A percentile compares a stretch with the other conserved stretches of the same genome.
phyloP scores from a whole-genome alignment of 2,113 vertebrate genomes.

The Lipophrys pholis region DNA sequence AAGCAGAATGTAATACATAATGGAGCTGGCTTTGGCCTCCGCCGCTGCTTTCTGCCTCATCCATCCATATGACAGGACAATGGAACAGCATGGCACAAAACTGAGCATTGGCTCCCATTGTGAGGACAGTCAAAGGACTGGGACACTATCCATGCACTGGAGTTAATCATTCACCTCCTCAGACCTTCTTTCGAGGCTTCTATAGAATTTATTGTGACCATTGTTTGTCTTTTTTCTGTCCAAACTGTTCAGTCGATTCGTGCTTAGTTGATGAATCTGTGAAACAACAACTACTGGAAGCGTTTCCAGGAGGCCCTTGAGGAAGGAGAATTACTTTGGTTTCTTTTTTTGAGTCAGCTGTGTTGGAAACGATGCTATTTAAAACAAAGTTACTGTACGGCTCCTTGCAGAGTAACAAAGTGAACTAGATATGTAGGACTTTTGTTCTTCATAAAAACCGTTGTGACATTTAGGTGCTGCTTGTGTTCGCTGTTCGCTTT shows the following conservation, averaged over 20 bases:
- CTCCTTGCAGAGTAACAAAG: too few relatives aligned
- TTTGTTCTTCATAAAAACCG: too few relatives aligned
- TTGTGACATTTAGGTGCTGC: too few relatives aligned
- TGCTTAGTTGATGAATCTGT: not conserved
- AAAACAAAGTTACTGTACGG: too few relatives aligned
- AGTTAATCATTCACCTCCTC: slow-evolving; percentile 39
- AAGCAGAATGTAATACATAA: slow-evolving; percentile 58
- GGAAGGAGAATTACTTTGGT: not conserved
- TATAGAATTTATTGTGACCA: not conserved
- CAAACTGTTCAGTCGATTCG: not conserved
- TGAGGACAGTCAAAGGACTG: slow-evolving; percentile 50
- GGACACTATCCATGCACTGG: slow-evolving; percentile 20
- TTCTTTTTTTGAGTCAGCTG: not conserved
- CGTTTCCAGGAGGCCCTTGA: not conserved
- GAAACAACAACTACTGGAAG: not conserved
- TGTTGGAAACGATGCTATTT: too few relatives aligned
- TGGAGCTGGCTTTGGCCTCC: slow-evolving; percentile 41
- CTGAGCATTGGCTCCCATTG: slow-evolving; percentile 52
- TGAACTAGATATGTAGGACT: too few relatives aligned
- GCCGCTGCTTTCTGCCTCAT: slow-evolving; percentile 55
- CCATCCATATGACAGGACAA: slow-evolving; percentile 71
- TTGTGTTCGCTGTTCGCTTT: too few relatives aligned
- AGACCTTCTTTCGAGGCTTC: slow-evolving; percentile 4
- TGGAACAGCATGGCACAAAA: slow-evolving; percentile 51
- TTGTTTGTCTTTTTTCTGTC: not conserved